Conservation (phyloP, 2,888 invertebrate genomes). For the Phaonia tiefii region DNA sequence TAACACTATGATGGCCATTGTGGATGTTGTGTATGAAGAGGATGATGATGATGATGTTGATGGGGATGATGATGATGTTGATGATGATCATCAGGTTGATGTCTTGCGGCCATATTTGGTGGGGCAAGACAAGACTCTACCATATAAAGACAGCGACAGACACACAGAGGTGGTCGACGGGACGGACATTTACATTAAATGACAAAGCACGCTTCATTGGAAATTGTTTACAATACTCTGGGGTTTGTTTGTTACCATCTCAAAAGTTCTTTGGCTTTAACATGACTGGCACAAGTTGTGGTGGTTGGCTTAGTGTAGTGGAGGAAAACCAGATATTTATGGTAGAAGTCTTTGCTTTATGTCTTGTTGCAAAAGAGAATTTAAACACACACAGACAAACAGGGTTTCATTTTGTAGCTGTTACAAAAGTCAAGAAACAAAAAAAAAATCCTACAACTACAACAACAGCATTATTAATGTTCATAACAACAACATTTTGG, state of each 20-base stretch:
- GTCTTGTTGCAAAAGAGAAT: constrained; percentile 45
- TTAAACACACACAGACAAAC: constrained; percentile 62
- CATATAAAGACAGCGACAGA: background rate
- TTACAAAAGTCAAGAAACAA: no score
- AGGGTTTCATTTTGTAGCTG: constrained; percentile 39
- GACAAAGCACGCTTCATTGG: constrained; percentile 68
- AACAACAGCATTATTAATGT: constrained; percentile 32
- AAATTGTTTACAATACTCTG: constrained; percentile 60
- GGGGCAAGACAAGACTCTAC: background rate
- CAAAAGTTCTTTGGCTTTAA: constrained; percentile 39
- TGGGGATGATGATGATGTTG: background rate
- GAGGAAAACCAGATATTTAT: constrained; percentile 46
- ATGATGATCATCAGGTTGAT: constrained; percentile 34
- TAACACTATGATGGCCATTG: background rate
- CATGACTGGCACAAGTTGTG: constrained; percentile 63
- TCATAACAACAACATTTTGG: constrained; percentile 40
- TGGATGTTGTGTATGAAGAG: background rate
- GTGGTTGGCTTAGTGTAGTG: background rate
- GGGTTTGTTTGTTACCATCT: constrained; percentile 8
- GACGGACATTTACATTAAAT: constrained; percentile 45
- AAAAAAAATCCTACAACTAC: constrained; percentile 29
- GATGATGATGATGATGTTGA: constrained; percentile 34
- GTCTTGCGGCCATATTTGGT: constrained; percentile 46
- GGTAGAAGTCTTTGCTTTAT: constrained; percentile 47
- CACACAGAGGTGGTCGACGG: background rate